Conservation (phyloP, 2,888 invertebrate species). For the Ellobium chinense region DNA sequence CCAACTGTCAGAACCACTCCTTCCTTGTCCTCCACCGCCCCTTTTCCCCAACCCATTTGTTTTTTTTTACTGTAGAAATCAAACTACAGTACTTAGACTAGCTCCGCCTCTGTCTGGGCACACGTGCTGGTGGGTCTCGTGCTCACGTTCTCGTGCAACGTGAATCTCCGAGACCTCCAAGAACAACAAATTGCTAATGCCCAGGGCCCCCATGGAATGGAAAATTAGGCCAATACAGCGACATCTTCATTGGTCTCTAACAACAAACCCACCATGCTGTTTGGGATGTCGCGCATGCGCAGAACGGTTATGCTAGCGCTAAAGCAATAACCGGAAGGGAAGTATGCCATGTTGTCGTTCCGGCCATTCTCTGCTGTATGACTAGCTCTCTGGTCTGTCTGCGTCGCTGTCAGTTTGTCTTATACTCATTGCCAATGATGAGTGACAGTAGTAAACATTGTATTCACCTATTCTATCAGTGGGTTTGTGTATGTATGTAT, state of each 20-base stretch:
- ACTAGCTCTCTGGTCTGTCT: not conserved
- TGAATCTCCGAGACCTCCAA: not conserved
- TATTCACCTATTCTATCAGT: too few species aligned
- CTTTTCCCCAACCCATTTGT: not conserved
- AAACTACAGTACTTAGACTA: too few species aligned
- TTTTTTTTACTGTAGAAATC: too few species aligned
- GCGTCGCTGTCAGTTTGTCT: not conserved
- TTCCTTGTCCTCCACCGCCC: not conserved
- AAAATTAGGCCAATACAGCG: conserved; percentile 29
- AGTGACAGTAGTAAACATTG: too few species aligned
- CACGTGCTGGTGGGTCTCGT: conserved; percentile 31
- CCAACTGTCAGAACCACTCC: conserved; percentile 1
- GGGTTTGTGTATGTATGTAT: too few species aligned
- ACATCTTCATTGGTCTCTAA: conserved; percentile 20
- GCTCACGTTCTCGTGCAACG: conserved; percentile 20
- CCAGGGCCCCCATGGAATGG: not conserved
- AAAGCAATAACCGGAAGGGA: not conserved
- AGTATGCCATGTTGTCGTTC: not conserved
- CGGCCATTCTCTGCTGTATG: not conserved
- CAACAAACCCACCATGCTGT: conserved; percentile 9
- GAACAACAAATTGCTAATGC: conserved; percentile 34
- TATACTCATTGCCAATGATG: not conserved
- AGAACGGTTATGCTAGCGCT: not conserved
- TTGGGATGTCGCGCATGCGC: not conserved
- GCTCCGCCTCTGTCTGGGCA: conserved; percentile 1